Evolutionary conservation across 2,888 invertebrate genomes (phyloP).

Genomic region (Nomada goodeniana): DNA sequence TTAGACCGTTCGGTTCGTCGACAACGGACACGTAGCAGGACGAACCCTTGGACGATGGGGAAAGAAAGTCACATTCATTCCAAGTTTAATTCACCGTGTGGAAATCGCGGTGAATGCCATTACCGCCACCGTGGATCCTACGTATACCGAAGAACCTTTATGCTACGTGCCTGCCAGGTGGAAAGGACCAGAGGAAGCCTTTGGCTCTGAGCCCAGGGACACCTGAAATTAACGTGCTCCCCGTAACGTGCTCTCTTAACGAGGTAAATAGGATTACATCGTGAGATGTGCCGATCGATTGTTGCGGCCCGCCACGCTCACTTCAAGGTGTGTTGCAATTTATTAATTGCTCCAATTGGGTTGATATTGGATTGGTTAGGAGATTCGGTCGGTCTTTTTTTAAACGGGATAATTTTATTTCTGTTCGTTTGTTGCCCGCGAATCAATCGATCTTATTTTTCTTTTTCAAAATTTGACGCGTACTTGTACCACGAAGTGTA

Average conservation of each 20-base stretch:
- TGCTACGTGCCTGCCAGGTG: constrained; percentile 61
- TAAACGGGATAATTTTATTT: too few relatives aligned
- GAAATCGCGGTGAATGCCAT: constrained; percentile 65
- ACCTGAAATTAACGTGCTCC: constrained; percentile 66
- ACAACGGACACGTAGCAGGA: constrained; percentile 54
- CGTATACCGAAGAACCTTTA: constrained; percentile 58
- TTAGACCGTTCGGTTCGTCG: constrained; percentile 23
- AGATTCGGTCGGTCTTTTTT: too few relatives aligned
- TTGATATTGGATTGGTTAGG: constrained; percentile 27
- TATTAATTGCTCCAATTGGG: constrained; percentile 48
- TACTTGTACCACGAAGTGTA: too few relatives aligned
- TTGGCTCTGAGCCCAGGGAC: constrained; percentile 40
- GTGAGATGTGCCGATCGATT: constrained; percentile 60
- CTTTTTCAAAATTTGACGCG: too few relatives aligned
- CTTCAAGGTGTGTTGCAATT: constrained; percentile 25
- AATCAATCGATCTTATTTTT: too few relatives aligned
- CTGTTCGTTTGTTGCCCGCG: too few relatives aligned
- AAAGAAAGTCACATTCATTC: constrained; percentile 73
- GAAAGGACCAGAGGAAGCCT: constrained; percentile 43
- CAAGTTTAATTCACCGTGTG: constrained; percentile 72
- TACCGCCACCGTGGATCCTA: constrained; percentile 43
- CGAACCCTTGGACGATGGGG: constrained; percentile 46
- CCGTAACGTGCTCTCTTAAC: constrained; percentile 57
- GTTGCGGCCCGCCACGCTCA: constrained; percentile 28
- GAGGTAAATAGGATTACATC: constrained; percentile 71